Conservation (phyloP, 2,888 invertebrate genomes). For the Zonitis immaculata region DNA sequence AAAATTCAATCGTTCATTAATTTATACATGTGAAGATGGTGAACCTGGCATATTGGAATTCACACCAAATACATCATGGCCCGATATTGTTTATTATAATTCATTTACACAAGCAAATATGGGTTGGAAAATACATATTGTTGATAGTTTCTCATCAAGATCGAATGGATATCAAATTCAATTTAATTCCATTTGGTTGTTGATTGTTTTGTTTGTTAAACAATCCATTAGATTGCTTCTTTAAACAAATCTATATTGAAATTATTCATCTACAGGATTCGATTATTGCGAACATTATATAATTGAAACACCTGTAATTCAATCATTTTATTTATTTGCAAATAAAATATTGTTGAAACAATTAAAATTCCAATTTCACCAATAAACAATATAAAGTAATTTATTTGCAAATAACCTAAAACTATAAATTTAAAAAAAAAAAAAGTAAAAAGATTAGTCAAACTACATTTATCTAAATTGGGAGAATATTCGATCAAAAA, state of each 20-base stretch:
- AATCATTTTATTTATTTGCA: neutral
- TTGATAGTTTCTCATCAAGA: slow-evolving; percentile 63
- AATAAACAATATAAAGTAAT: neutral
- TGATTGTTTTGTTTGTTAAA: slow-evolving; percentile 34
- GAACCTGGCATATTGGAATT: slow-evolving; percentile 70
- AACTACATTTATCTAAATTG: neutral
- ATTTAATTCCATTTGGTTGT: slow-evolving; percentile 9
- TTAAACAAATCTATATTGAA: slow-evolving; percentile 22
- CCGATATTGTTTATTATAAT: slow-evolving; percentile 88
- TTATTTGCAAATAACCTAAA: neutral
- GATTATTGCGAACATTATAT: neutral
- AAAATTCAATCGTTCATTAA: slow-evolving; percentile 75
- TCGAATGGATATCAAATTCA: slow-evolving; percentile 11
- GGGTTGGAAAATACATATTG: slow-evolving; percentile 91
- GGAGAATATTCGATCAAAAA: neutral
- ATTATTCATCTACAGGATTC: neutral
- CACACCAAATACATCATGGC: slow-evolving; percentile 86
- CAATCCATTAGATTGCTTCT: slow-evolving; percentile 37
- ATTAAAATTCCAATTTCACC: neutral
- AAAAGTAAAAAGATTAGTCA: neutral
- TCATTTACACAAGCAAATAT: slow-evolving; percentile 91
- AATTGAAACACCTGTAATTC: neutral
- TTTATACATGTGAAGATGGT: slow-evolving; percentile 66
- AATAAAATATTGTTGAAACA: neutral
- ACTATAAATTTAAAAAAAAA: too few species aligned